Percentiles rank a stretch among this genome's conserved stretches.
Evolutionary conservation across 2,888 invertebrate species (phyloP).

Genomic region (Lasioglossum malachurum): DNA sequence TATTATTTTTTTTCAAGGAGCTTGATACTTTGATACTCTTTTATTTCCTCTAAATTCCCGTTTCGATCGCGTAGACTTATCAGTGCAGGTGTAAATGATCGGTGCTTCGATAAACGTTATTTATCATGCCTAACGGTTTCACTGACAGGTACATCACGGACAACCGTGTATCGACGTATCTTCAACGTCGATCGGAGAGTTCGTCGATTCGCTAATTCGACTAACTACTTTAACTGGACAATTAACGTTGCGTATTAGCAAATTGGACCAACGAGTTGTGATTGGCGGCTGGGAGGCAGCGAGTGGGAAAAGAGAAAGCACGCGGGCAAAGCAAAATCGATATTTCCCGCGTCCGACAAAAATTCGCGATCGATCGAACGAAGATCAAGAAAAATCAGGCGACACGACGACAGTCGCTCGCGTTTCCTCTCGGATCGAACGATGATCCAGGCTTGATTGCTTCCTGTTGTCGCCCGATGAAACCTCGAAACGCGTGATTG

Average conservation of each 20-base stretch:
- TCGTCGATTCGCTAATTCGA: conserved; percentile 52
- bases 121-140: not conserved
- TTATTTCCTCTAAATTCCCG: not conserved
- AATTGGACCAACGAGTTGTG: conserved; percentile 71
- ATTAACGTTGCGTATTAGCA: conserved; percentile 71
- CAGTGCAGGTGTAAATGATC: not conserved
- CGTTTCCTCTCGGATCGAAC: not conserved
- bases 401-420: not conserved
- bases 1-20: not conserved
- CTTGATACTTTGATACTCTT: too few relatives aligned
- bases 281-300: conserved; percentile 57
- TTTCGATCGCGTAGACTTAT: not conserved
- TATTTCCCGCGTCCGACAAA: not conserved
- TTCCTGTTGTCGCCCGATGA: not conserved
- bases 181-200: conserved; percentile 29
- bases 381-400: not conserved
- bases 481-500: not conserved
- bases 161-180: not conserved
- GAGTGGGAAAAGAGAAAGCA: not conserved
- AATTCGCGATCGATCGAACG: not conserved
- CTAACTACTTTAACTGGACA: conserved; percentile 64
- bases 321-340: conserved; percentile 13
- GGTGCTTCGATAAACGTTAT: not conserved
- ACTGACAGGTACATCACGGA: not conserved
- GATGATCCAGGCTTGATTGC: not conserved